Percentiles rank a stretch among this genome's conserved stretches.
phyloP scores from a whole-genome alignment of 2,797 vertebrate species.

The Poeciliopsis turneri region DNA sequence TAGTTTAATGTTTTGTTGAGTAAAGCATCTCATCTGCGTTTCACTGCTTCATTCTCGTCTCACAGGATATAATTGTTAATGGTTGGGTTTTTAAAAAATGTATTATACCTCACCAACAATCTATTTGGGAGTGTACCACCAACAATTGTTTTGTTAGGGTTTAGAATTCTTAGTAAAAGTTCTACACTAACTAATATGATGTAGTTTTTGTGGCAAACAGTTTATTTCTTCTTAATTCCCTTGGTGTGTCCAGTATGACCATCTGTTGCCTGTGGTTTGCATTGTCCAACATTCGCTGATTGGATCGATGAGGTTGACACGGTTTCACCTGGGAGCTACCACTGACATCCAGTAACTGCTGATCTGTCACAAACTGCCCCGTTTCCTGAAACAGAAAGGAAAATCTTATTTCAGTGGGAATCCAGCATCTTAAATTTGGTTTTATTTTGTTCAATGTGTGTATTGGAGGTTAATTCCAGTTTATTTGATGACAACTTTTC shows the following conservation, averaged over 20 bases:
- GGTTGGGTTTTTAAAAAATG: too few species aligned
- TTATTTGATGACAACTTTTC: slow-evolving; percentile 5
- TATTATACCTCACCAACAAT: background rate
- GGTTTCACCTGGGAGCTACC: background rate
- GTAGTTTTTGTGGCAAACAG: background rate
- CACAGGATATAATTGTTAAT: slow-evolving; percentile 21
- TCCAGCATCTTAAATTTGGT: background rate
- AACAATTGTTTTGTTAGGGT: background rate
- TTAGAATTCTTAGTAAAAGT: background rate
- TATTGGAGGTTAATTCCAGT: background rate
- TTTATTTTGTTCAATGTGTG: background rate
- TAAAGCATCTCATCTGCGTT: slow-evolving; percentile 11
- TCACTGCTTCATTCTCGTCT: slow-evolving; percentile 26
- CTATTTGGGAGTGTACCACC: background rate
- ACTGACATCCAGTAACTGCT: background rate
- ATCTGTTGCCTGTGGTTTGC: background rate
- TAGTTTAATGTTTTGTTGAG: background rate
- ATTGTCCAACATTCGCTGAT: background rate
- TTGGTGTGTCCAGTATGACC: background rate
- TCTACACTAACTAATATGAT: background rate
- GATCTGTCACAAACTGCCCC: background rate
- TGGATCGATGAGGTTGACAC: background rate
- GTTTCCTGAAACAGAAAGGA: background rate
- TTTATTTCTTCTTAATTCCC: background rate
- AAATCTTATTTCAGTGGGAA: background rate